Evolutionary conservation across 1,140 invertebrate genomes (phyloP), one percentile per base, ranked within the genome.

Genomic region (Drosophila sp.): DNA sequence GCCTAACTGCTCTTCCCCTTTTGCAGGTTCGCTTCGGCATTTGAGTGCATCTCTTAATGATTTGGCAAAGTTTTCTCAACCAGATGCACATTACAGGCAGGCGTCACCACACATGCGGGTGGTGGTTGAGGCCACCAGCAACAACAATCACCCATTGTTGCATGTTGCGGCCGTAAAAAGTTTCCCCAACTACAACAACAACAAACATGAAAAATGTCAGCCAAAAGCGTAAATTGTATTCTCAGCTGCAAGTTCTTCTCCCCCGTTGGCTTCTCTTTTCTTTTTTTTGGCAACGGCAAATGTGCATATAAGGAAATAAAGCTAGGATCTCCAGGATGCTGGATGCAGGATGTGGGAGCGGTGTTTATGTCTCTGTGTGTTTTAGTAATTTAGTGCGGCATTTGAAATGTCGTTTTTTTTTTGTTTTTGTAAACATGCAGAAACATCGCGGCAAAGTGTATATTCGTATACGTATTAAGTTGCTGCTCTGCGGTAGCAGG

Each of bases 141-240:
- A 67, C 60, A 81, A 70, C 72, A 74, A 70, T 61, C 69, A 35
- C 27, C 35, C 60, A 70, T 70, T 68, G 79, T 78, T 78, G 79
- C 63, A 57, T 75, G 71, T 72, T 78, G 80, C 56, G 75, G 66
- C 79, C 63, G 76, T 83, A 83, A 83, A 83, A 81, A 83, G 62
- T 83, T 83, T 83, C 60, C 67, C 71, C 50, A 83, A 40, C 44
- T 54, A 65, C 66, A 60, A 57, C 38, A 55, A 47, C 56, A 65
- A 68, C 61, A 60, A 62, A 76, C 71, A 82, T 83, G 80, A 82
- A 83, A 83, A 83, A 82, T 81, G 79, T 66, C 80, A 68, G 72
- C 68, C 33, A 76, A 58, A 81, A 75, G 80, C 79, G 80, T 83
- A 83, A 81, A 83, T 83, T 83, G 75, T 75, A 72, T 70, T 80